These are phyloP conservation scores for Masnerella sp. DNA, from an alignment of 2,888 invertebrate species.

Conservation along the genomic window DNA sequence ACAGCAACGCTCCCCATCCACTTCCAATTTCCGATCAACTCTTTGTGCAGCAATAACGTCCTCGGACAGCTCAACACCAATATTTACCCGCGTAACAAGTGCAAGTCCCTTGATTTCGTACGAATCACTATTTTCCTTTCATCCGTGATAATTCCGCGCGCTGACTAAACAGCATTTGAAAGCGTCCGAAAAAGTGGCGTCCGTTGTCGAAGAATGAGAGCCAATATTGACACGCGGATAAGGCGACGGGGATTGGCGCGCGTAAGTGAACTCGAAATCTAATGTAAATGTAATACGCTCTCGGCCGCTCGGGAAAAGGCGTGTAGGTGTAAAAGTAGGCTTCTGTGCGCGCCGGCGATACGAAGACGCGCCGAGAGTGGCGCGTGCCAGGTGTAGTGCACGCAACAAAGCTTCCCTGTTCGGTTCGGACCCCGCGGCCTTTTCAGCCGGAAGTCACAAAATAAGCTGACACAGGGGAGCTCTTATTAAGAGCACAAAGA, in stretches of 20 bases:
- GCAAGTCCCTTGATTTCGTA: conserved; percentile 36
- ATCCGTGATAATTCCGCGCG: conserved; percentile 43
- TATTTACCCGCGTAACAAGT: conserved; percentile 49
- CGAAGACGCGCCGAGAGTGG: conserved; percentile 62
- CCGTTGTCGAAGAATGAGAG: conserved; percentile 44
- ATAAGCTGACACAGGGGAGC: conserved; percentile 70
- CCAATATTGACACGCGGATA: conserved; percentile 58
- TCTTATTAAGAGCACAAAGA: conserved; percentile 69
- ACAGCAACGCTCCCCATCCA: too few species aligned
- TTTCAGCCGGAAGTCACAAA: conserved; percentile 73
- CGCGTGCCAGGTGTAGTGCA: conserved; percentile 76
- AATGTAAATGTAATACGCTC: conserved; percentile 58
- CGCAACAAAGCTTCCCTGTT: conserved; percentile 72
- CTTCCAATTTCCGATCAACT: too few species aligned
- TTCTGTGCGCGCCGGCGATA: conserved; percentile 54
- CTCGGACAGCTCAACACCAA: too few species aligned
- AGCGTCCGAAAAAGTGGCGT: conserved; percentile 34
- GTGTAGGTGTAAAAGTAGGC: conserved; percentile 57
- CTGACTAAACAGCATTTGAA: conserved; percentile 47
- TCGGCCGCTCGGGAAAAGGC: conserved; percentile 32
- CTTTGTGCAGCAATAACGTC: too few species aligned
- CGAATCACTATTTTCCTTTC: conserved; percentile 36
- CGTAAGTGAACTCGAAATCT: conserved; percentile 58
- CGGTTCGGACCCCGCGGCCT: conserved; percentile 58
- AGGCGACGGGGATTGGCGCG: conserved; percentile 48